Conservation (phyloP, 2,113 vertebrate species). For the Spilogale gracilis region DNA sequence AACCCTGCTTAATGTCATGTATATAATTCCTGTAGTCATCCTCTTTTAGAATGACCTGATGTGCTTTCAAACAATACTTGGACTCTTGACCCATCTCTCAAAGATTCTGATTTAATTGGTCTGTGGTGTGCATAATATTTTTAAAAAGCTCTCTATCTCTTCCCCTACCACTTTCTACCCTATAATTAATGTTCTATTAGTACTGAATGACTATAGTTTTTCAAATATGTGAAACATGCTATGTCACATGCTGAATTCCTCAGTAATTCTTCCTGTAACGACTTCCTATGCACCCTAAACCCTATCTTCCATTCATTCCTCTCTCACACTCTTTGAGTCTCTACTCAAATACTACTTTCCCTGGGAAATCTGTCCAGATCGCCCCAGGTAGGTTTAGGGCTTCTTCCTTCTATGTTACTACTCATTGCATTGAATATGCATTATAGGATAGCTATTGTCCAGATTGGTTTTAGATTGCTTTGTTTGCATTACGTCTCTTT, state of each 20-base stretch:
- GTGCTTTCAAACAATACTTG: background rate
- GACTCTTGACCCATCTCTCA: background rate
- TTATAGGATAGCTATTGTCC: background rate
- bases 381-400: background rate
- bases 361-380: background rate
- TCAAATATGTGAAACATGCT: background rate
- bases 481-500: background rate
- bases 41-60: background rate
- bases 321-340: background rate
- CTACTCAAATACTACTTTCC: background rate
- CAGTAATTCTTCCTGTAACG: background rate
- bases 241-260: background rate
- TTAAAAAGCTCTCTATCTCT: background rate
- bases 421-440: background rate
- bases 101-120: background rate
- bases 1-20: background rate
- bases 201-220: background rate
- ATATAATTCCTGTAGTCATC: background rate
- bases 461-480: background rate
- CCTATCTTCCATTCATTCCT: background rate
- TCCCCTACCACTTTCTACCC: background rate
- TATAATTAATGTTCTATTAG: background rate
- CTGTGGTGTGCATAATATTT: background rate
- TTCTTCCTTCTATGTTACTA: background rate
- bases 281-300: background rate